Conservation (phyloP, 2,113 vertebrate species). For the Brachypodius melanocephalos region DNA sequence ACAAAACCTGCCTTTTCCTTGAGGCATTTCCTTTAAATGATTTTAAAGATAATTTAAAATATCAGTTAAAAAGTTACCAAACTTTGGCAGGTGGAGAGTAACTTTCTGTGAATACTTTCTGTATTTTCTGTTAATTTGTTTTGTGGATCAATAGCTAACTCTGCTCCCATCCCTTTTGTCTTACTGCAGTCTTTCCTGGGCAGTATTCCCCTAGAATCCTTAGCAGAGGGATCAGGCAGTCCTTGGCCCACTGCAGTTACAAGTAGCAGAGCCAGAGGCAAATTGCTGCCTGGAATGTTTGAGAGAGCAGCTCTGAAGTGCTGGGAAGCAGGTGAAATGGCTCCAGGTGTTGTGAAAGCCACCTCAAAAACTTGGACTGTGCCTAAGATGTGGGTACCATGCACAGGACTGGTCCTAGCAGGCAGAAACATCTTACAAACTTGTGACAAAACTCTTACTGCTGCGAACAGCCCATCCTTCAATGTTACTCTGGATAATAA, state of each 20-base stretch:
- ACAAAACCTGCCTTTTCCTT: not conserved
- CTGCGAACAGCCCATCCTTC: not conserved
- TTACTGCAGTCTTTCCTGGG: fast-evolving
- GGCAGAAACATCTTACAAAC: not conserved
- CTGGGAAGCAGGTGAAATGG: not conserved
- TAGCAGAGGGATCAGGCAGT: not conserved
- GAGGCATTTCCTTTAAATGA: too few relatives aligned
- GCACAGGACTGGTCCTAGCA: not conserved
- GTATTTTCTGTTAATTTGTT: not conserved
- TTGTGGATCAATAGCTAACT: not conserved
- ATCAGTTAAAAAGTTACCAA: not conserved
- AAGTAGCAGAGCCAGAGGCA: not conserved
- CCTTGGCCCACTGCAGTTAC: not conserved
- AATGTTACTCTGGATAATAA: not conserved
- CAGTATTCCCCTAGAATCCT: not conserved
- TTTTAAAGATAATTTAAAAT: not conserved
- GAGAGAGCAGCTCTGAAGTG: not conserved
- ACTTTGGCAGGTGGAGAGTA: not conserved
- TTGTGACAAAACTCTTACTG: not conserved
- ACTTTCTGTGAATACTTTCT: not conserved
- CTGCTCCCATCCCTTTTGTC: not conserved
- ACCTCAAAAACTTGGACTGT: not conserved
- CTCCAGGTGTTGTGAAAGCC: not conserved
- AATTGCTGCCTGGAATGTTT: not conserved
- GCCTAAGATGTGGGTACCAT: fast-evolving